Percentiles rank a stretch among this genome's conserved stretches.
Evolutionary conservation across 2,113 vertebrate species (phyloP).

Genomic region (Alosa alosa): DNA sequence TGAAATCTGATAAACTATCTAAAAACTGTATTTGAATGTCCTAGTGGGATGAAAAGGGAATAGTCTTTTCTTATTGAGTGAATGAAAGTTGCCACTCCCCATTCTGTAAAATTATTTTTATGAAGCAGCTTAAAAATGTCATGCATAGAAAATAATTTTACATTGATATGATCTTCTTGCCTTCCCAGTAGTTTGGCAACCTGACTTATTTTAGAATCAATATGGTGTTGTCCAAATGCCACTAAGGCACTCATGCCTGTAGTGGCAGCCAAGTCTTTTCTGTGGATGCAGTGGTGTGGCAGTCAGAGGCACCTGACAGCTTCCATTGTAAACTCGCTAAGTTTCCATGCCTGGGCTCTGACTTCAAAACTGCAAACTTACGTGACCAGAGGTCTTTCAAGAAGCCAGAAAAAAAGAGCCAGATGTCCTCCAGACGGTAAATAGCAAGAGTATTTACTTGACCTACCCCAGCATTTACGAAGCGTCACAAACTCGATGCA

Average conservation of each 20-base stretch:
- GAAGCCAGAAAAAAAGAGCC: background rate
- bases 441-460: constrained; percentile 32
- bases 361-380: background rate
- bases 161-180: background rate
- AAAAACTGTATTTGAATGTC: background rate
- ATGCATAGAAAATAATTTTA: background rate
- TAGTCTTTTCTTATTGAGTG: background rate
- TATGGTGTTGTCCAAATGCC: background rate
- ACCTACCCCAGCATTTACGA: constrained; percentile 55
- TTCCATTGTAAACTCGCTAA: background rate
- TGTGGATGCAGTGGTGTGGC: background rate
- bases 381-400: background rate
- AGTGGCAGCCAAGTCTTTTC: background rate
- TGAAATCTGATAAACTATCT: background rate
- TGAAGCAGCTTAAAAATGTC: background rate
- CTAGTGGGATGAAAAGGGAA: background rate
- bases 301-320: constrained; percentile 9
- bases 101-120: background rate
- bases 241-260: background rate
- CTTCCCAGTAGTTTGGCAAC: background rate
- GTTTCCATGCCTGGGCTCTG: background rate
- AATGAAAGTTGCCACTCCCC: background rate
- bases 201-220: background rate
- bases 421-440: constrained; percentile 15
- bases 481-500: constrained; percentile 33